Evolutionary conservation across 2,888 invertebrate species (phyloP).

Genomic region (Chrysopilus asiliformis): DNA sequence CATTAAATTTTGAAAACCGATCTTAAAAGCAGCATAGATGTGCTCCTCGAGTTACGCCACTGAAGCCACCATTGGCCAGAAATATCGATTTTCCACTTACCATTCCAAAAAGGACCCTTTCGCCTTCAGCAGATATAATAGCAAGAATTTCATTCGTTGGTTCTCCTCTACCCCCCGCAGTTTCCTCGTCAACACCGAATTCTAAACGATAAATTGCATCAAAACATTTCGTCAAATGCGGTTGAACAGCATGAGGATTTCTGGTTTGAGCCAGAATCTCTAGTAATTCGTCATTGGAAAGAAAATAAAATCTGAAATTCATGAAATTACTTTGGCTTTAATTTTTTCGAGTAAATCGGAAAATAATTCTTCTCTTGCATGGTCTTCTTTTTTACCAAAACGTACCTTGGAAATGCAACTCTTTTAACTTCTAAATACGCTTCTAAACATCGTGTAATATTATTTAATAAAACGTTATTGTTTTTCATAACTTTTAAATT

Average conservation of each 20-base stretch:
- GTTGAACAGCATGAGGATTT: slow-evolving; percentile 81
- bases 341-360: too few species aligned
- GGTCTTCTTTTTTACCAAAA: too few species aligned
- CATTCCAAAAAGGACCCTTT: slow-evolving; percentile 63
- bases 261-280: slow-evolving; percentile 85
- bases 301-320: slow-evolving; percentile 69
- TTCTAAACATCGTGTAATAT: slow-evolving; percentile 81
- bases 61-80: too few species aligned
- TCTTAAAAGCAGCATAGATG: too few species aligned
- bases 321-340: too few species aligned
- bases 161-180: slow-evolving; percentile 38
- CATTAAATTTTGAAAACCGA: too few species aligned
- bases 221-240: slow-evolving; percentile 80
- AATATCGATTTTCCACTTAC: too few species aligned
- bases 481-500: slow-evolving; percentile 52
- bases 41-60: too few species aligned
- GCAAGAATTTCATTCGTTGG: slow-evolving; percentile 73
- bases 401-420: slow-evolving; percentile 62
- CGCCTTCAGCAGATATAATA: slow-evolving; percentile 83
- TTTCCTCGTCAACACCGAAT: slow-evolving; percentile 53
- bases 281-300: slow-evolving; percentile 78
- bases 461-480: slow-evolving; percentile 68
- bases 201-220: slow-evolving; percentile 68
- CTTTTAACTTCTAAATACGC: slow-evolving; percentile 81
- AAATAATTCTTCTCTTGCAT: too few species aligned